phyloP scores from a whole-genome alignment of 2,797 vertebrate species.

The Hoplostethus mediterraneus region DNA sequence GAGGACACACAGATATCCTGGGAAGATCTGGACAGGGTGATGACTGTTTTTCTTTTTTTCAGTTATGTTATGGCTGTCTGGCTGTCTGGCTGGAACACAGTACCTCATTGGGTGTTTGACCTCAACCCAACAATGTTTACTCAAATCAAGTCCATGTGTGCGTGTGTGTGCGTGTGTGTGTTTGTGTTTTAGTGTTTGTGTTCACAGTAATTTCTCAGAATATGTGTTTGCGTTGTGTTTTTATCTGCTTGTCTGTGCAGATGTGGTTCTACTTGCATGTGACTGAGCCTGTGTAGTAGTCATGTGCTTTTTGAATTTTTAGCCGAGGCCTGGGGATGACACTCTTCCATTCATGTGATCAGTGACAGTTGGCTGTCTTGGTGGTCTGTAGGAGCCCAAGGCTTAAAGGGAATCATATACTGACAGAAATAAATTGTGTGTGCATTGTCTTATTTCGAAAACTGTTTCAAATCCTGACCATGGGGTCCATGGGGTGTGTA shows the following conservation, averaged over 20 bases:
- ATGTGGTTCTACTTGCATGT: slow-evolving; percentile 45
- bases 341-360: slow-evolving; percentile 77
- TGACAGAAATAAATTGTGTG: slow-evolving; percentile 57
- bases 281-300: slow-evolving; percentile 66
- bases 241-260: slow-evolving; percentile 27
- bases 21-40: slow-evolving; percentile 46
- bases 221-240: slow-evolving; percentile 1
- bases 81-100: slow-evolving; percentile 48
- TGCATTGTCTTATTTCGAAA: slow-evolving; percentile 22
- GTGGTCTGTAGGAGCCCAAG: slow-evolving; percentile 34
- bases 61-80: slow-evolving; percentile 25
- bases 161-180: slow-evolving; percentile 2
- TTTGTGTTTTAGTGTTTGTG: slow-evolving; percentile 18
- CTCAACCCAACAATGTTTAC: slow-evolving; percentile 56
- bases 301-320: slow-evolving; percentile 81
- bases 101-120: slow-evolving; percentile 48
- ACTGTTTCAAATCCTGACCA: slow-evolving; percentile 7
- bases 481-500: neutral
- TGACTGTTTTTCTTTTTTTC: slow-evolving; percentile 54
- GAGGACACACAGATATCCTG: slow-evolving; percentile 33
- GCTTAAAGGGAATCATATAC: slow-evolving; percentile 44
- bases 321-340: slow-evolving; percentile 75
- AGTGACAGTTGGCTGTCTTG: slow-evolving; percentile 54
- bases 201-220: slow-evolving; percentile 11
- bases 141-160: slow-evolving; percentile 26